A percentile compares a stretch with the other conserved stretches of the same genome.
Conservation (phyloP, 2,113 vertebrate species). For the Papio anubis region DNA sequence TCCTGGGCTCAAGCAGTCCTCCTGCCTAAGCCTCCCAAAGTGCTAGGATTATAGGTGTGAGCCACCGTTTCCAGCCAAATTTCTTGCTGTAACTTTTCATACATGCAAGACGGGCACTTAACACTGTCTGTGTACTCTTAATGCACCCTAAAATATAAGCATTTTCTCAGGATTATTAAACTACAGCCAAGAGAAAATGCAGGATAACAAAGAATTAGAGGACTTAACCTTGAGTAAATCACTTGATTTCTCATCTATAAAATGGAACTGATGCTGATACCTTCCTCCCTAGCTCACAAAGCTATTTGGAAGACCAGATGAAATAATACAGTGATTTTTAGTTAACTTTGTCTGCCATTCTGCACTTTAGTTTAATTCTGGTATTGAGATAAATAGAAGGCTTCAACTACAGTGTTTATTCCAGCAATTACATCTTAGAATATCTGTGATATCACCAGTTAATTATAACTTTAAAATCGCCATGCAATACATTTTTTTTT, state of each 20-base stretch:
- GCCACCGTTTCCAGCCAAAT: neutral
- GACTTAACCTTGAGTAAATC: neutral
- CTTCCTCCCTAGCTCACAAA: neutral
- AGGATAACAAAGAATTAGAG: neutral
- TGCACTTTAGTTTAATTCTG: neutral
- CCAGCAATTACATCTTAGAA: neutral
- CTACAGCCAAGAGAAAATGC: neutral
- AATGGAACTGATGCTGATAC: neutral
- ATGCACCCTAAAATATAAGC: neutral
- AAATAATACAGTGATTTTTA: neutral
- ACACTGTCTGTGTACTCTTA: neutral
- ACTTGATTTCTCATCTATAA: neutral
- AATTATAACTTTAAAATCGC: constrained; percentile 11
- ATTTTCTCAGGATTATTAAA: constrained; percentile 25
- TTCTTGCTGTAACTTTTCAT: constrained; percentile 2
- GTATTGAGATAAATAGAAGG: neutral
- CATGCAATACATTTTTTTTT: neutral
- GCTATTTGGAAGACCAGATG: neutral
- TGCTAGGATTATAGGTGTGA: too few species aligned
- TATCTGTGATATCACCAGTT: neutral
- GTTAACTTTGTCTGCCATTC: neutral
- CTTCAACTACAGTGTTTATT: neutral
- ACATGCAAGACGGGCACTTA: neutral
- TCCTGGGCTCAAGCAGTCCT: too few species aligned
- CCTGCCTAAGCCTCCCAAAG: too few species aligned